A percentile compares a stretch with the other conserved stretches of the same genome.
Conservation (phyloP, 2,797 vertebrate genomes). For the Hemitrygon akajei region DNA sequence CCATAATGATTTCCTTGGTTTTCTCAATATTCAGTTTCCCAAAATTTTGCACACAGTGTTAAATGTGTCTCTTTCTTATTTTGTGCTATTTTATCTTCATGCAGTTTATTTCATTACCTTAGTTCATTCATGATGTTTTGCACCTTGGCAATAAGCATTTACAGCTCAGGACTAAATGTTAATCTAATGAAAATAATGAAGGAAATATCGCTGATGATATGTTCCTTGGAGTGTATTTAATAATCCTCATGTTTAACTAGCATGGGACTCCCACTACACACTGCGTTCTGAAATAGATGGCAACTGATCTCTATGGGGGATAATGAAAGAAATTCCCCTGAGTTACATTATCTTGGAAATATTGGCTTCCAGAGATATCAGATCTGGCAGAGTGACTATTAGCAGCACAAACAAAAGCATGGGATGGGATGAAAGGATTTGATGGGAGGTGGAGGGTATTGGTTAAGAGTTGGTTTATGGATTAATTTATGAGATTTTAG, state of each 20-base stretch:
- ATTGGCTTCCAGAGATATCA: not conserved
- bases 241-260: not conserved
- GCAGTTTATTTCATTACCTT: too few species aligned
- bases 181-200: not conserved
- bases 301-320: not conserved
- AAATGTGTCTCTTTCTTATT: not conserved
- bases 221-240: not conserved
- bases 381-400: not conserved
- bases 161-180: not conserved
- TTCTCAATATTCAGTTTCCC: too few species aligned
- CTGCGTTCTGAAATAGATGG: not conserved
- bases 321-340: not conserved
- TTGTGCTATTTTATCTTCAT: not conserved
- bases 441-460: not conserved
- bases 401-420: not conserved
- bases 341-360: not conserved
- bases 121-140: too few species aligned
- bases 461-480: too few species aligned
- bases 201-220: not conserved
- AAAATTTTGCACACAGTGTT: not conserved
- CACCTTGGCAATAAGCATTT: too few species aligned
- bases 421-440: not conserved
- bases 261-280: not conserved
- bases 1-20: too few species aligned
- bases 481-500: not conserved